Percentiles rank a stretch among this genome's conserved stretches.
These are phyloP conservation scores for Colletes gigas DNA, from an alignment of 1,140 invertebrate genomes.

Conservation along the genomic window DNA sequence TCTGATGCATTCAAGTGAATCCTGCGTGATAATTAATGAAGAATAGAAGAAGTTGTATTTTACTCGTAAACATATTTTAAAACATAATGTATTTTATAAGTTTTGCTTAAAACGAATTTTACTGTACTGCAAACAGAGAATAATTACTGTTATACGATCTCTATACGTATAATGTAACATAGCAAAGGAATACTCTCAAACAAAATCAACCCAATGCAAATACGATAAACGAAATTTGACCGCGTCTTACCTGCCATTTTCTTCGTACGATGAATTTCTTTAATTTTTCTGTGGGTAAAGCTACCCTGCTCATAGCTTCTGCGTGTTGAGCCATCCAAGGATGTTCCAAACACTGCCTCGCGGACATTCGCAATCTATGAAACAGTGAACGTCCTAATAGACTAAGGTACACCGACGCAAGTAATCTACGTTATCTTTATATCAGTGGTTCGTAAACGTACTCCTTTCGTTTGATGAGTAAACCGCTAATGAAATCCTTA, in stretches of 20 bases:
- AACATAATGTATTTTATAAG: too few relatives aligned
- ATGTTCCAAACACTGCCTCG: conserved; percentile 89
- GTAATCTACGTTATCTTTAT: too few relatives aligned
- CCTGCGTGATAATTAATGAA: too few relatives aligned
- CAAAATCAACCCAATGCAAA: not conserved
- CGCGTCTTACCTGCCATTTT: conserved; percentile 91
- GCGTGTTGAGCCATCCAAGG: conserved; percentile 88
- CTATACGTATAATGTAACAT: not conserved
- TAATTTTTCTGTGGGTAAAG: conserved; percentile 91
- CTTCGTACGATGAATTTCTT: conserved; percentile 93
- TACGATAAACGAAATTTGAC: not conserved
- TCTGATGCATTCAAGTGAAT: too few relatives aligned
- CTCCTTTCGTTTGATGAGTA: conserved; percentile 91
- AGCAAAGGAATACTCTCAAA: not conserved
- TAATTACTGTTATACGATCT: too few relatives aligned
- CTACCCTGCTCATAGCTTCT: conserved; percentile 84
- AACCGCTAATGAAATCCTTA: conserved; percentile 92
- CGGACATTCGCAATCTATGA: conserved; percentile 87
- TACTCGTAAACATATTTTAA: too few relatives aligned
- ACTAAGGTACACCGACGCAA: too few relatives aligned
- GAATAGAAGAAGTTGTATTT: too few relatives aligned
- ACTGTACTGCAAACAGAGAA: too few relatives aligned
- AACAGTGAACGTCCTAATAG: not conserved
- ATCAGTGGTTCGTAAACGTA: conserved; percentile 74
- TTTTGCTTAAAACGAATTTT: too few relatives aligned